These are phyloP conservation scores for Caerostris extrusa DNA, from an alignment of 1,140 invertebrate genomes.

Conservation along the genomic window DNA sequence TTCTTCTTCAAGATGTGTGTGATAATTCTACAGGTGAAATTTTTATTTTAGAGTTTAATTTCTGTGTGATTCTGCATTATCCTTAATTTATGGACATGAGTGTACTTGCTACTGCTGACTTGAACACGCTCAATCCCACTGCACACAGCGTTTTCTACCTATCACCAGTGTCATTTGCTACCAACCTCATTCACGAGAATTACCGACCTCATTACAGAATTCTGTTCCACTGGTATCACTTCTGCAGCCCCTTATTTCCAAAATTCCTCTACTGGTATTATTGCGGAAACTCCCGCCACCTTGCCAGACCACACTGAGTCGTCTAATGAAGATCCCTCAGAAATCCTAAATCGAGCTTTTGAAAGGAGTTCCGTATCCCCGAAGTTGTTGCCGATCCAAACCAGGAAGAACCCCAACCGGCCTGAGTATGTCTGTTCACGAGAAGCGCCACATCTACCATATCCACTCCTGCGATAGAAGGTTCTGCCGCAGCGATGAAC, in stretches of 20 bases:
- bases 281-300: slow-evolving; percentile 84
- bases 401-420: slow-evolving; percentile 96
- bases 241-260: slow-evolving; percentile 21
- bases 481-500: slow-evolving; percentile 98
- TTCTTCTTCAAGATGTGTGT: too few relatives aligned
- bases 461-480: slow-evolving; percentile 97
- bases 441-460: slow-evolving; percentile 99
- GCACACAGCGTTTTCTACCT: slow-evolving; percentile 81
- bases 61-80: too few relatives aligned
- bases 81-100: too few relatives aligned
- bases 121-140: slow-evolving; percentile 75
- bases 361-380: slow-evolving; percentile 86
- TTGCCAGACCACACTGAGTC: slow-evolving; percentile 96
- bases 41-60: too few relatives aligned
- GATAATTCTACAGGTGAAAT: too few relatives aligned
- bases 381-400: slow-evolving; percentile 94
- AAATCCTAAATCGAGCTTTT: slow-evolving; percentile 91
- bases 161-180: slow-evolving; percentile 79
- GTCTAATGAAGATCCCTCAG: slow-evolving; percentile 93
- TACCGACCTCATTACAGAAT: slow-evolving; percentile 15
- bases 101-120: too few relatives aligned
- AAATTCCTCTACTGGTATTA: slow-evolving; percentile 26
- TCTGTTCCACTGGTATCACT: background rate
- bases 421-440: slow-evolving; percentile 99
- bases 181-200: slow-evolving; percentile 84